Percentiles rank a stretch among this genome's conserved stretches.
Conservation (phyloP, 2,888 invertebrate genomes). For the Galeruca laticollis region DNA sequence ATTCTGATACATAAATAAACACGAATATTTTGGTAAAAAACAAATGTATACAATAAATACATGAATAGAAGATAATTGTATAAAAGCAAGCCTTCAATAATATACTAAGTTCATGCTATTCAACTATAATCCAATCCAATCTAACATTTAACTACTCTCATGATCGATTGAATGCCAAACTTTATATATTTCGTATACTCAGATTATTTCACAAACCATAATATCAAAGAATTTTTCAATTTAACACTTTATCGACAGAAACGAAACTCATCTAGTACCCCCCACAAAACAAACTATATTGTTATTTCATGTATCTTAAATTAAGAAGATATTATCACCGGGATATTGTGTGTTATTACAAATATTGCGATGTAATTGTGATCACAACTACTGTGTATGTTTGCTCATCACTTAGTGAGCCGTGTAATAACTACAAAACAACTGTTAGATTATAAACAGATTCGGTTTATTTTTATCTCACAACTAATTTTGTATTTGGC, state of each 20-base stretch:
- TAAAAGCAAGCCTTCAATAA: too few species aligned
- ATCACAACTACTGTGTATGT: slow-evolving; percentile 59
- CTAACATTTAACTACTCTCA: neutral
- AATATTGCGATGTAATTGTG: slow-evolving; percentile 53
- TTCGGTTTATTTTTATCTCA: slow-evolving; percentile 43
- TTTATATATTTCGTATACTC: neutral
- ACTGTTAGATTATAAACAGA: slow-evolving; percentile 54
- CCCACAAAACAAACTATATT: slow-evolving; percentile 4
- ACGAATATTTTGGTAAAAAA: too few species aligned
- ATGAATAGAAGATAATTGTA: too few species aligned
- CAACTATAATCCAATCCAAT: neutral
- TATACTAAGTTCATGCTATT: too few species aligned
- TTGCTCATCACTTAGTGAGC: slow-evolving; percentile 63
- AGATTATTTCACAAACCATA: neutral
- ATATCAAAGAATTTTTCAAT: neutral
- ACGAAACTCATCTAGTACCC: neutral
- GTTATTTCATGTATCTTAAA: slow-evolving; percentile 15
- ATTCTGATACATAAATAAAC: too few species aligned
- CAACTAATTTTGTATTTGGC: slow-evolving; percentile 32
- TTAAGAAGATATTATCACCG: slow-evolving; percentile 12
- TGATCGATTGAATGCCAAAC: neutral
- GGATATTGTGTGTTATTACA: slow-evolving; percentile 30
- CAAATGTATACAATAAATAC: too few species aligned
- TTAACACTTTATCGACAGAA: neutral
- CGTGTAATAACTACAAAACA: slow-evolving; percentile 62